Evolutionary conservation across 2,888 invertebrate species (phyloP).

Genomic region (Hoplodrina blanda): DNA sequence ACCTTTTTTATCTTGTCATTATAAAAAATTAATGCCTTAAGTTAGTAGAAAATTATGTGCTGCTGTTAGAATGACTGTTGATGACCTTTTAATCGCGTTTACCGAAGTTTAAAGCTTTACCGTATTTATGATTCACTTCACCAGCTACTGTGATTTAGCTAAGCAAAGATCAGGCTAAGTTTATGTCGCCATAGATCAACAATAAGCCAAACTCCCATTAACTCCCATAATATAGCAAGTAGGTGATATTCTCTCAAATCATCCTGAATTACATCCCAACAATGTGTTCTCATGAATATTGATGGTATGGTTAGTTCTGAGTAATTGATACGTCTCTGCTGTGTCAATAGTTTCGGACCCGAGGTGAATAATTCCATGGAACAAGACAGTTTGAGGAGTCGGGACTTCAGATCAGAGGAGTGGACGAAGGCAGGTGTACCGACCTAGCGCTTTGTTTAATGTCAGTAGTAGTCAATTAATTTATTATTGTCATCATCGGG

Average conservation of each 20-base stretch:
- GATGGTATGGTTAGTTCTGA: conserved; percentile 36
- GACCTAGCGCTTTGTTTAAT: background rate
- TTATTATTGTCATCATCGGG: too few relatives aligned
- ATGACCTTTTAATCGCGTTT: too few relatives aligned
- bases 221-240: background rate
- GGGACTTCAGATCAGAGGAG: background rate
- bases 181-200: background rate
- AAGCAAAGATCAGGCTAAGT: too few relatives aligned
- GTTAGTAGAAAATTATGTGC: too few relatives aligned
- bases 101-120: too few relatives aligned
- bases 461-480: background rate
- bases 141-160: too few relatives aligned
- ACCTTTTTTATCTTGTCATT: too few relatives aligned
- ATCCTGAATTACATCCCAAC: conserved; percentile 16
- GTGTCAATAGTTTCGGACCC: conserved; percentile 18
- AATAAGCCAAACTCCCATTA: background rate
- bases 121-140: too few relatives aligned
- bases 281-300: conserved; percentile 45
- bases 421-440: background rate
- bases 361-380: conserved; percentile 39
- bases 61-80: too few relatives aligned
- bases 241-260: conserved; percentile 1
- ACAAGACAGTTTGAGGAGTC: conserved; percentile 12
- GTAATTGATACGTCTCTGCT: conserved; percentile 48
- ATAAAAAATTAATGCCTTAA: too few relatives aligned